Evolutionary conservation across 2,888 invertebrate species (phyloP), one percentile per base, ranked within the genome.

Genomic region (Agrotis clavis): DNA sequence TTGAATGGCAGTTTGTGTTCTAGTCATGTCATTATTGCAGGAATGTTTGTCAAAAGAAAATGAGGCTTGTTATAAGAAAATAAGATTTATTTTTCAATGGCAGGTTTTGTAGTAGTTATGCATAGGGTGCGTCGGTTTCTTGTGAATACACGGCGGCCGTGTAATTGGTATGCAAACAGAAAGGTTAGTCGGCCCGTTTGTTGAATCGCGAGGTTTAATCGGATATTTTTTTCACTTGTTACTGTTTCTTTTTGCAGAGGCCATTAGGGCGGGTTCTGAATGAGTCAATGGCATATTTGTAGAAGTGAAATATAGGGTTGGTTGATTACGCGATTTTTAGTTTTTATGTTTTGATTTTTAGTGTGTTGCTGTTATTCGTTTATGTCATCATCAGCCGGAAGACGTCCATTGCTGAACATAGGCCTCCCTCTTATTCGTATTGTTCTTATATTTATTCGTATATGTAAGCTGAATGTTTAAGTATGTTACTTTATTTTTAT

Each of bases 161-260:
- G 90, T 94, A 91, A 94, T 94, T 94, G 91, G 90, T 92, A 90
- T 87, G 89, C 87, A 91, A 93, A 92, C 87, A 90, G 88, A 90
- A 91, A 88, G 87, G 89, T 87, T 88, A 87, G 91, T 89, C 89
- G 88, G 88, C 90, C 88, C 88, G 91, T 92, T 81, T 75, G 81
- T 81, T 81, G 86, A 86, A 82, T 87, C 82, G 82, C 75, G 69
- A 81, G 77, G 77, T 83, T 86, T 89, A 89, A 90, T 91, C 85
- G 82, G 79, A 84, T 89, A 86, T 88, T 88, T 87, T 79, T 61
- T 45, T 67, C n/a, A 60, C 54, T 67, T 14, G 57, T n/a, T 69
- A 78, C 83, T 86, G 51, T 4, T 59, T 85, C 25, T 85, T 88
- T 88, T 74, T 81, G 75, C 77, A 73, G 67, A 61, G 48, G 81